These are phyloP conservation scores for Hydrochoerus hydrochaeris DNA, from an alignment of 2,113 vertebrate species.

Conservation along the genomic window DNA sequence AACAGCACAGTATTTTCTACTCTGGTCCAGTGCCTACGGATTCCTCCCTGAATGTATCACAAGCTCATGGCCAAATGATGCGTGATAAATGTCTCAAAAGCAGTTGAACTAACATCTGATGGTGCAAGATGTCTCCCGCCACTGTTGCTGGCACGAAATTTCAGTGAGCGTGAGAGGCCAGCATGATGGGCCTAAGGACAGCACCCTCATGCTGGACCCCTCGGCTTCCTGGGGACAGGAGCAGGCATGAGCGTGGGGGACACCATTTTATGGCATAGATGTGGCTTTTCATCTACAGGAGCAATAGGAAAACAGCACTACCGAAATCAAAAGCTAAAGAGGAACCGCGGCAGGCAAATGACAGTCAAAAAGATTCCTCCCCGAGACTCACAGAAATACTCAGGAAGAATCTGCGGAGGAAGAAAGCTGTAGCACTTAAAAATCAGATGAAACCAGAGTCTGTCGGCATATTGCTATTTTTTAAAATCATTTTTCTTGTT, in stretches of 20 bases:
- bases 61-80: neutral
- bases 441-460: neutral
- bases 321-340: neutral
- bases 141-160: no score
- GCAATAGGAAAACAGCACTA: neutral
- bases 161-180: no score
- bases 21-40: neutral
- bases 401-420: neutral
- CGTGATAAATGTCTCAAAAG: neutral
- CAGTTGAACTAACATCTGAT: neutral
- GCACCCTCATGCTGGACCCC: rapidly evolving
- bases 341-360: neutral
- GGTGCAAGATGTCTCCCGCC: neutral
- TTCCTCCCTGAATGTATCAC: neutral
- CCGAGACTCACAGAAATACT: neutral
- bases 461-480: neutral
- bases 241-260: neutral
- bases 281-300: no score
- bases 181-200: rapidly evolving
- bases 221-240: neutral
- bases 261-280: no score
- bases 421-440: neutral
- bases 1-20: neutral
- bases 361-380: no score
- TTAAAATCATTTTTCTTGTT: neutral